Evolutionary conservation across 2,888 invertebrate species (phyloP), one percentile per base, ranked within the genome.

Genomic region (Spatulosminthurus flaviceps): DNA sequence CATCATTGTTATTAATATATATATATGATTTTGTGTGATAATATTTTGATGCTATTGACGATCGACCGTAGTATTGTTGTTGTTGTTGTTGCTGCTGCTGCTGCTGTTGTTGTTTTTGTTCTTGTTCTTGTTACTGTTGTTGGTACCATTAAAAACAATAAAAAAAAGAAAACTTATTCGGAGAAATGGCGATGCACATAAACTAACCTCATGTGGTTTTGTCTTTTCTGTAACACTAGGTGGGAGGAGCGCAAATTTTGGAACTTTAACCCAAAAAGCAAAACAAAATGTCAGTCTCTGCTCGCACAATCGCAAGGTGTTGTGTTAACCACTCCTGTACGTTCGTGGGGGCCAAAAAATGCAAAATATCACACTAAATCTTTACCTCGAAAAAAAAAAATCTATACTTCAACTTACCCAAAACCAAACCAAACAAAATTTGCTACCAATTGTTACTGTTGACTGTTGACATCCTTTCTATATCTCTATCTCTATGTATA

Each of bases 201-300:
- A 81, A 84, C 84, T 84, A 84, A 84, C 84, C 81, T 83, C 81
- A 82, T 84, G 83, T 84, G 84, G 84, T 84, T 83, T 84, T 82
- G 83, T 83, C 82, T 84, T 82, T 84, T 84, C 83, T 84, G 82
- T 84, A 84, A 84, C 84, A 84, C 84, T 84, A 84, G 84, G 84
- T 84, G 84, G 84, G 84, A 83, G 84, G 83, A 83, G 82, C 83
- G 82, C 82, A 83, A 77, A 84, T 83, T 82, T 83, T 84, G 84
- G 84, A 84, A 84, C 82, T 84, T 80, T 84, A 84, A 84, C 83
- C 83, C 82, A 83, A 83, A 84, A 80, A 82, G 81, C 79, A 75
- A 80, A 79, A 82, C 79, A 77, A 69, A 81, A 80, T 80, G 79
- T 79, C 78, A 81, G 79, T 82, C 84, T 82, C 83, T 81, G 81